Evolutionary conservation across 2,888 invertebrate genomes (phyloP).

Genomic region (Andrena marginata): DNA sequence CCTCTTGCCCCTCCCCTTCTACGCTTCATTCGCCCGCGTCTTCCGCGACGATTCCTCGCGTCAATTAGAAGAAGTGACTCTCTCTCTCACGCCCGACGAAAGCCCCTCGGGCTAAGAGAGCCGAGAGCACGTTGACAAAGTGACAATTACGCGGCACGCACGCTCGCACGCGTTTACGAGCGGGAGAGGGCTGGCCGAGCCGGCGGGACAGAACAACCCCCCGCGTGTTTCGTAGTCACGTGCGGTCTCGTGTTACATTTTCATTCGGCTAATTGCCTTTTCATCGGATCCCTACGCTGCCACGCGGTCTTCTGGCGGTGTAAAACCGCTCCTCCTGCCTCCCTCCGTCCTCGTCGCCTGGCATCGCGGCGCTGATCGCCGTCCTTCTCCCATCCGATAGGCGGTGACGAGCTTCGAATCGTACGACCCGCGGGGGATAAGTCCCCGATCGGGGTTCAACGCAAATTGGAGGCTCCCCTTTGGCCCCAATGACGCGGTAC

Average conservation of each 20-base stretch:
- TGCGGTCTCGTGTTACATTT: slow-evolving; percentile 85
- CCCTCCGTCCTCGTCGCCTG: slow-evolving; percentile 32
- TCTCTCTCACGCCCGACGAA: slow-evolving; percentile 68
- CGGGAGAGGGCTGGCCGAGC: slow-evolving; percentile 37
- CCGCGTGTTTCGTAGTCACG: slow-evolving; percentile 79
- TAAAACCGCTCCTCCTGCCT: slow-evolving; percentile 35
- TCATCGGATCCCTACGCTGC: slow-evolving; percentile 75
- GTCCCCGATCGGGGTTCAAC: slow-evolving; percentile 59
- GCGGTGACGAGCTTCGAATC: slow-evolving; percentile 66
- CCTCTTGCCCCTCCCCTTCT: background rate
- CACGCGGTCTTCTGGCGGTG: slow-evolving; percentile 44
- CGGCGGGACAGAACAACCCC: slow-evolving; percentile 47
- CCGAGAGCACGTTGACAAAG: slow-evolving; percentile 81
- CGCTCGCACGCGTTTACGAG: slow-evolving; percentile 53
- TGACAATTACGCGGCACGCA: slow-evolving; percentile 82
- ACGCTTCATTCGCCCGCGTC: slow-evolving; percentile 17
- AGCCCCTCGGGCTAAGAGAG: slow-evolving; percentile 69
- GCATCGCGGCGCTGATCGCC: slow-evolving; percentile 19
- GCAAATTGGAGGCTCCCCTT: slow-evolving; percentile 69
- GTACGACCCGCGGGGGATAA: slow-evolving; percentile 53
- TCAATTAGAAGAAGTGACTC: slow-evolving; percentile 79
- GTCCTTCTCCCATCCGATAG: background rate
- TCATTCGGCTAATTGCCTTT: slow-evolving; percentile 85
- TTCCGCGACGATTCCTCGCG: slow-evolving; percentile 64
- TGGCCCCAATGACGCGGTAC: slow-evolving; percentile 34